phyloP scores from a whole-genome alignment of 37 sponge, comb jelly and placozoan species.

The Beroe forskalii region DNA sequence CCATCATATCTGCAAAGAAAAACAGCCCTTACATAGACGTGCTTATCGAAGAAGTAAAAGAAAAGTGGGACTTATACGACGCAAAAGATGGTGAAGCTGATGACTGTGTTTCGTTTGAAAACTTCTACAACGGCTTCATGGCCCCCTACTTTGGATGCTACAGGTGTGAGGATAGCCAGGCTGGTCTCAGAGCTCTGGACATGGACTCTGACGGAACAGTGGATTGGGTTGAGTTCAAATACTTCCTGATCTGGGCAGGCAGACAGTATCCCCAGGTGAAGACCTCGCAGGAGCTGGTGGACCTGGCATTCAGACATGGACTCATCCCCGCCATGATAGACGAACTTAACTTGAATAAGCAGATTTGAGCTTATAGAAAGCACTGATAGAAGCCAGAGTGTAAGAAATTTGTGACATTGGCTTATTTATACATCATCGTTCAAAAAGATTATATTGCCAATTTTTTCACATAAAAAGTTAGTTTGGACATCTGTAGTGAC shows the following conservation, averaged over 20 bases:
- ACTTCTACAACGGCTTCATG: no score
- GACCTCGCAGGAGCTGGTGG: not conserved
- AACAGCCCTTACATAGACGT: not conserved
- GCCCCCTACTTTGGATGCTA: slow-evolving; percentile 39
- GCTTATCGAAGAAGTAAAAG: not conserved
- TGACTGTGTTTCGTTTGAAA: not conserved
- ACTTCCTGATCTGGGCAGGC: no score
- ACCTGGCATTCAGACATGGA: not conserved
- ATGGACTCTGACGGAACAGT: not conserved
- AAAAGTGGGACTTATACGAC: not conserved
- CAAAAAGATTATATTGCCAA: no score
- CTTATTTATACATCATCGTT: no score
- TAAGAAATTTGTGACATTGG: no score
- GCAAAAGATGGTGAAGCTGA: not conserved
- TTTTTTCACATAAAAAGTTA: no score
- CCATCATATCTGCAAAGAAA: not conserved
- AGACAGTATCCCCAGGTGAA: not conserved
- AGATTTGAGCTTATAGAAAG: no score
- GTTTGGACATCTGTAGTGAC: no score
- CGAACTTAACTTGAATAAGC: no score
- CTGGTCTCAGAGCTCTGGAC: not conserved
- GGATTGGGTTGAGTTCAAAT: not conserved
- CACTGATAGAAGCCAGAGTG: no score
- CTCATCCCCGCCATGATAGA: slow-evolving; percentile 10
- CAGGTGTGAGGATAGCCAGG: slow-evolving; percentile 43